Base-by-base conservation (phyloP, 2,888 invertebrate species). In the Drosophila nr. fundita region DNA sequence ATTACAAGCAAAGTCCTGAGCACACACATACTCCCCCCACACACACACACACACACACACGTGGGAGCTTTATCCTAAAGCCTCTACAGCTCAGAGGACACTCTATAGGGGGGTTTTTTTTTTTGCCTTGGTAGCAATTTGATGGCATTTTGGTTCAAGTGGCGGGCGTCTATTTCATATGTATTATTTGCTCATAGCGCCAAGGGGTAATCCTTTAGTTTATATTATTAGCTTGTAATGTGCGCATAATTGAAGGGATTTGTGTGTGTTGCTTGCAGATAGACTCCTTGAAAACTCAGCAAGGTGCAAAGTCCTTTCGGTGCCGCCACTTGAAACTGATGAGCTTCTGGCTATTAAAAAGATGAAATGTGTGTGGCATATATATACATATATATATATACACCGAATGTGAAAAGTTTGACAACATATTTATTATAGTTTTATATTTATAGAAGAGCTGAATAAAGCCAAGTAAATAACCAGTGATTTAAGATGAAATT, bases 171-270 rank as follows among this genome's bases (percentile, higher is more conserved):
- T 75, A 81, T 80, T 76, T 78, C 68, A 78, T 73, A 76, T 82
- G 68, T 85, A 69, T 83, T 73, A 69, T 81, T 81, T 78, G 80
- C 76, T 75, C 78, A 78, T 83, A 78, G 77, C 80, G 61, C 61
- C 75, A 55, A 60, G 64, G 78, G 76, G 80, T 88, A 83, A 88
- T 82, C 89, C 87, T 81, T 85, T 82, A 89, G 89, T 88, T 88
- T 85, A 84, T 85, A 81, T 83, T 87, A 88, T 87, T 89, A 89
- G 88, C 89, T 81, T 87, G 82, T 78, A 82, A 83, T 87, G 87
- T 85, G 80, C 73, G 75, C 87, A 81, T 83, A 85, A 86, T 86
- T 86, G 86, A 84, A 73, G 49, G 80, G 82, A 83, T 79, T 76
- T 83, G 57, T 70, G 49, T 83, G 54, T 67, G 38, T 49, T 48